Base-by-base conservation (phyloP, 30 jellyfish, hydroid and myxozoan genomes). In the Catostylus mosaicus region DNA sequence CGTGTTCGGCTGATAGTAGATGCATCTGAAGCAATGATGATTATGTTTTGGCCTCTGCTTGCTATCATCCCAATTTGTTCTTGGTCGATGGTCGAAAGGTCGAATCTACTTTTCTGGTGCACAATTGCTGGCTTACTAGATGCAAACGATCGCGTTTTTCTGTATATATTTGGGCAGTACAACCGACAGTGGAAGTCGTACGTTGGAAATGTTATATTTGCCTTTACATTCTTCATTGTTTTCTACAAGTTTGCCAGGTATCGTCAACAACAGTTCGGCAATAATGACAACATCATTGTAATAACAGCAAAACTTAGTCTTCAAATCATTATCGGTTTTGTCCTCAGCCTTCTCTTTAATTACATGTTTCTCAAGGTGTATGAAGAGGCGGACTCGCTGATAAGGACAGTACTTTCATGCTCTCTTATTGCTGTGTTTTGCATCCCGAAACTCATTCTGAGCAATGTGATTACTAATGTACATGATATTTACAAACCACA, bases 121-220 rank as follows among this genome's bases (percentile, higher is more conserved):
- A 57, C 24, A 2, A 32, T 54, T 16, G 73, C 75, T 32, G 85
- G 72, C 10, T 32, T 35, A 18, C 2, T 36, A 31, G 85, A 74
- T 33, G 60, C 61, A 19, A 34, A 50, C 5, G 35, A 29, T 35
- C 73, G 85, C 27, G 19, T 74, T 7, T 54, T 18, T 37, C 31
- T 74, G 30, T 74, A 46, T 66, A 63, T 32, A 7, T 74, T 26
- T 43, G 65, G 62, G 36, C n/a, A 0, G 14, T 74, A 52, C 34
- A 75, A 23, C 40, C 9, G 20, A 14, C 32, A 63, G 9, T 74
- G 72, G 85, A 32, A 51, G 43, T 46, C 85, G 75, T 46, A 46
- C 43, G 43, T 74, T 19, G 75, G 85, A 23, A 74, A 74, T 40
- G 64, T n/a, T 1, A 74, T 74, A 56, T 74, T 74, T 52, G 2